phyloP scores from a whole-genome alignment of 53 echinoderm and acorn worm genomes.

The Holothuria leucospilota region DNA sequence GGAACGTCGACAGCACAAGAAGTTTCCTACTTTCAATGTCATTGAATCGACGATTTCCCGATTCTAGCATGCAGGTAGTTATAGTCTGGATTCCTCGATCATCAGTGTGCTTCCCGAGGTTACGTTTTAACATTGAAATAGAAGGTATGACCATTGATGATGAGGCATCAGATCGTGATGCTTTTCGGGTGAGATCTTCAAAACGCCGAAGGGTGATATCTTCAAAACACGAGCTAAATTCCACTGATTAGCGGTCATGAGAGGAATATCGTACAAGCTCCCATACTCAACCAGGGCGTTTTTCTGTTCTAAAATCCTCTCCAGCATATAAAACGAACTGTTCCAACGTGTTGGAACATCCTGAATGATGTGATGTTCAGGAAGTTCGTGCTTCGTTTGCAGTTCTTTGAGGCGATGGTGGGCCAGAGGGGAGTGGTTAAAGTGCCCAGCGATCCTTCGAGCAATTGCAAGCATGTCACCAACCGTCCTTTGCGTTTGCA shows the following conservation, averaged over 20 bases:
- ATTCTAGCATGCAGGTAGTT: no score
- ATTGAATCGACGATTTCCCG: no score
- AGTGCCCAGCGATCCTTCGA: slow-evolving; percentile 23
- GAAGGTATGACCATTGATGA: slow-evolving; percentile 26
- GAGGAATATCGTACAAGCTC: slow-evolving; percentile 18
- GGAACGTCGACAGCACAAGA: neutral
- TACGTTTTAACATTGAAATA: neutral
- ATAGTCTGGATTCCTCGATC: no score
- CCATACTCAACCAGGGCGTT: slow-evolving; percentile 43
- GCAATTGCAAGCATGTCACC: slow-evolving; percentile 43
- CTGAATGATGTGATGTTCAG: slow-evolving; percentile 35
- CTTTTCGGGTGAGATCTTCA: neutral
- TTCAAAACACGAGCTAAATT: slow-evolving; percentile 8
- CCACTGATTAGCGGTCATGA: slow-evolving; percentile 49
- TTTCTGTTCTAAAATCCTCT: slow-evolving; percentile 40
- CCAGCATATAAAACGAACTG: slow-evolving; percentile 30
- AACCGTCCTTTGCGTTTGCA: slow-evolving; percentile 13
- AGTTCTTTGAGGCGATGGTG: neutral
- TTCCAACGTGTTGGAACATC: slow-evolving; percentile 50
- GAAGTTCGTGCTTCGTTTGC: slow-evolving; percentile 4
- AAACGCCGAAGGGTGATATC: neutral
- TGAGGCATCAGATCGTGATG: neutral
- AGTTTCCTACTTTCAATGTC: neutral
- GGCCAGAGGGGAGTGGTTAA: slow-evolving; percentile 25
- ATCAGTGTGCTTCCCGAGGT: no score